Base-by-base conservation (phyloP, 2,113 vertebrate species). In the Burhinus bistriatus region DNA sequence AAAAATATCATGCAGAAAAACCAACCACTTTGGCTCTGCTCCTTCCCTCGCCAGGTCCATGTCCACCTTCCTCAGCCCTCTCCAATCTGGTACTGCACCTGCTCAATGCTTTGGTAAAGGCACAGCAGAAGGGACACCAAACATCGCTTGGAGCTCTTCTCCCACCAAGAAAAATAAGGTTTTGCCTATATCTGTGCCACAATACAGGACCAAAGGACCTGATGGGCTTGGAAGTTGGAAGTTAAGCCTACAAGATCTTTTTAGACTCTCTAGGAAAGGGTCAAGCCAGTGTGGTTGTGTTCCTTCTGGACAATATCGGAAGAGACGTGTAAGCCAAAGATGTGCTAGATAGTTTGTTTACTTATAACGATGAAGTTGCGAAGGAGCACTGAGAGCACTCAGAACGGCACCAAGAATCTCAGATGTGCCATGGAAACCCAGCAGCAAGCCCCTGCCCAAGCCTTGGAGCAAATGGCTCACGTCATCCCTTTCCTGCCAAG, bases 281-380 rank as follows among this genome's bases (percentile, higher is more conserved):
- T 11, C 10, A 20, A 29, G 11, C 7, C 42, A 36, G 14, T 30
- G 36, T 26, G 34, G 23, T 1, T 71, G 19, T 4, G 6, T 2
- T 76, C 19, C 18, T 42, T 54, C 42, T 2, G 1, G 45, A 68
- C 22, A 91, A 42, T 17, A 47, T 3, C 2, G 1, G 6, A 71
- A 64, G 27, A 69, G 16, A 58, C 0, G 3, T 6, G 29, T 58
- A 15, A 47, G 57, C 6, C 52, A 22, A 52, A 20, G 51, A 38
- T 26, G 20, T 20, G 42, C 15, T 12, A 27, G 27, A 6, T 2
- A n/a, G 4, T 23, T 83, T 0, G 0, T 36, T 69, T 30, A 27
- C 1, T 7, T 9, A 6, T 20, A n/a, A 9, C 40, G 69, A 45
- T 32, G 40, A 77, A 54, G 40, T 82, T 5, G 5, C 79, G 22